These are phyloP conservation scores for Lates japonicus DNA, from an alignment of 2,797 vertebrate genomes.

Conservation along the genomic window DNA sequence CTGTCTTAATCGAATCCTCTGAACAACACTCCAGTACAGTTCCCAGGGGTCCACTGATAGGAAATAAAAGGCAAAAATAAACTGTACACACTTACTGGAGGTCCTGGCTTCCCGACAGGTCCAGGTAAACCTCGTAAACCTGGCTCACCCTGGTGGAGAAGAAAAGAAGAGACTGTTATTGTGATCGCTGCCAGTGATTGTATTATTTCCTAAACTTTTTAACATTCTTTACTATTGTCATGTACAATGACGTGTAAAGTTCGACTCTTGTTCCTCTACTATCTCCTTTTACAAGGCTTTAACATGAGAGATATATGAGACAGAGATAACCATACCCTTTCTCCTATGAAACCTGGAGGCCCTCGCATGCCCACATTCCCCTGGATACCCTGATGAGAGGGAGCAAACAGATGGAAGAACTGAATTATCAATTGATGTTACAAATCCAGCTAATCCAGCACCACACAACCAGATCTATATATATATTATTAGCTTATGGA, in stretches of 20 bases:
- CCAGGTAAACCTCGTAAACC: conserved; percentile 86
- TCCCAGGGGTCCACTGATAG: not conserved
- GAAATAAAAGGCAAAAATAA: conserved; percentile 22
- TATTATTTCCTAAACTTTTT: not conserved
- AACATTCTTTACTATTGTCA: not conserved
- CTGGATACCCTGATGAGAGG: conserved; percentile 84
- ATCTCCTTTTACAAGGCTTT: not conserved
- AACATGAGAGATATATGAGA: not conserved
- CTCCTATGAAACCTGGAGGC: conserved; percentile 84
- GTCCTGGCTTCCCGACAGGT: conserved; percentile 86
- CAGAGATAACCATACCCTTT: conserved; percentile 80
- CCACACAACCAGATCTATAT: not conserved
- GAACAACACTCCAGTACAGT: conserved; percentile 17
- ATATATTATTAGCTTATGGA: not conserved
- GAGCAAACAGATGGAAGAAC: not conserved
- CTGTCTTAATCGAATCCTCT: conserved; percentile 43
- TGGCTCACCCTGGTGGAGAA: conserved; percentile 82
- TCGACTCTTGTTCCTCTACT: not conserved
- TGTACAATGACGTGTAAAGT: not conserved
- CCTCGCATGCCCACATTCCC: conserved; percentile 88
- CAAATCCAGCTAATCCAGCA: not conserved
- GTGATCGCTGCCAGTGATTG: not conserved
- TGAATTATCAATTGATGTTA: not conserved
- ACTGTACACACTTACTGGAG: conserved; percentile 81
- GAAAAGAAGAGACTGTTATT: not conserved